Percentiles rank a stretch among this genome's conserved stretches.
These are phyloP conservation scores for Microctenopoma stevenorrisi DNA, from an alignment of 2,797 vertebrate species.

Conservation along the genomic window DNA sequence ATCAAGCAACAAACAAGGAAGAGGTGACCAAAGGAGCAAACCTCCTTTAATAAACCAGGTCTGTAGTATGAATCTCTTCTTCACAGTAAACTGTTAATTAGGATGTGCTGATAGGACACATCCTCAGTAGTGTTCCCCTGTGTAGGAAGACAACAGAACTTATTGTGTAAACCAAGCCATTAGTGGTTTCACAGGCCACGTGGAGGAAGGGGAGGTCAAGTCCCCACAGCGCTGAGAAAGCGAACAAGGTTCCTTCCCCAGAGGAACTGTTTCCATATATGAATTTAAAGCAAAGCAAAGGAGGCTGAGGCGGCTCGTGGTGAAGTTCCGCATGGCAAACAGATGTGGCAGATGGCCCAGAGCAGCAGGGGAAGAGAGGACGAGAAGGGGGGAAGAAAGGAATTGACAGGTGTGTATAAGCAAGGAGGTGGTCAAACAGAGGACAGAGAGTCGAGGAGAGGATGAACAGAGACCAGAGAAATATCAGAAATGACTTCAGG, in stretches of 20 bases:
- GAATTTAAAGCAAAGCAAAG: slow-evolving; percentile 5
- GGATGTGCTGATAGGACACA: no score
- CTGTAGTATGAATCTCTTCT: no score
- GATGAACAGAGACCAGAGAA: neutral
- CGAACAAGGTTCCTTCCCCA: neutral
- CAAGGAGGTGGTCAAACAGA: neutral
- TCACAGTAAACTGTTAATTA: no score
- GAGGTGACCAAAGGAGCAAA: no score
- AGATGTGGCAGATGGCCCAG: slow-evolving; percentile 30
- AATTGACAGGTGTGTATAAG: neutral
- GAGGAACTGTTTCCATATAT: neutral
- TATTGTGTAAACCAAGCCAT: slow-evolving; percentile 30
- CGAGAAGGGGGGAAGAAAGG: neutral
- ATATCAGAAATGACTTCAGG: neutral
- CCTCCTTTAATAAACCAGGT: no score
- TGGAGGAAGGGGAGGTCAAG: neutral
- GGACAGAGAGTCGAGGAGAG: neutral
- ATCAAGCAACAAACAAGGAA: no score
- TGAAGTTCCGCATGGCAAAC: slow-evolving; percentile 38
- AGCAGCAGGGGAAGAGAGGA: slow-evolving; percentile 15
- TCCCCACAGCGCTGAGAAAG: slow-evolving; percentile 5
- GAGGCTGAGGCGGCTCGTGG: slow-evolving; percentile 16
- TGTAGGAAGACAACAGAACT: neutral
- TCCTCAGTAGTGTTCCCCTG: no score
- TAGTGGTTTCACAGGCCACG: slow-evolving; percentile 28